Evolutionary conservation across 2,113 vertebrate genomes (phyloP).

Genomic region (Phaethon lepturus): DNA sequence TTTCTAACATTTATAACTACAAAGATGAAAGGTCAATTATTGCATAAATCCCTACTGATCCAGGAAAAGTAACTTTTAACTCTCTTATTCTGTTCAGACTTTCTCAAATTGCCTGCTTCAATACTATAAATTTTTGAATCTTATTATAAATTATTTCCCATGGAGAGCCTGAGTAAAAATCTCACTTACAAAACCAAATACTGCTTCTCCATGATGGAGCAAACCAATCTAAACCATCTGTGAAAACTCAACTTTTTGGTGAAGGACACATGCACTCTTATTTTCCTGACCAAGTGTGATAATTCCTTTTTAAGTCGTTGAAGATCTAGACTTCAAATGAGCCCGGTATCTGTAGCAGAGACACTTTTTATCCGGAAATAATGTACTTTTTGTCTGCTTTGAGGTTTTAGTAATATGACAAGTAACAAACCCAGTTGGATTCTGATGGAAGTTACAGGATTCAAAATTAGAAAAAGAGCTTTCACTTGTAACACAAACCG

Average conservation of each 20-base stretch:
- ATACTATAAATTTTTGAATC: neutral
- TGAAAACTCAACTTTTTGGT: neutral
- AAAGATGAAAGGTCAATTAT: neutral
- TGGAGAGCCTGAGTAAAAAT: neutral
- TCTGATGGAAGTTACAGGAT: neutral
- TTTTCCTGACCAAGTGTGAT: neutral
- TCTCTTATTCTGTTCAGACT: neutral
- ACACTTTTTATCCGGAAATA: accelerated
- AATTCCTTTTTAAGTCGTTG: neutral
- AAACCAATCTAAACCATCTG: neutral
- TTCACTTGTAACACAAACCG: neutral
- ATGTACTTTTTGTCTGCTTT: neutral
- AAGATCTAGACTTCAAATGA: neutral
- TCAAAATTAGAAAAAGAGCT: neutral
- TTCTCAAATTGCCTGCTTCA: neutral
- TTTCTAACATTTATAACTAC: neutral
- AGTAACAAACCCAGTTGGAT: neutral
- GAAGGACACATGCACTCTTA: accelerated
- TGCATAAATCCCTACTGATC: neutral
- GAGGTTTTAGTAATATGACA: neutral
- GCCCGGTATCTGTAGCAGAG: neutral
- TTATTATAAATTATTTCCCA: neutral
- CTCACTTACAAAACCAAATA: neutral
- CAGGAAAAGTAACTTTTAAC: neutral
- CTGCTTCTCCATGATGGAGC: neutral